Base-by-base conservation (phyloP, 2,888 invertebrate genomes). In the Gisinianus flammeolus region DNA sequence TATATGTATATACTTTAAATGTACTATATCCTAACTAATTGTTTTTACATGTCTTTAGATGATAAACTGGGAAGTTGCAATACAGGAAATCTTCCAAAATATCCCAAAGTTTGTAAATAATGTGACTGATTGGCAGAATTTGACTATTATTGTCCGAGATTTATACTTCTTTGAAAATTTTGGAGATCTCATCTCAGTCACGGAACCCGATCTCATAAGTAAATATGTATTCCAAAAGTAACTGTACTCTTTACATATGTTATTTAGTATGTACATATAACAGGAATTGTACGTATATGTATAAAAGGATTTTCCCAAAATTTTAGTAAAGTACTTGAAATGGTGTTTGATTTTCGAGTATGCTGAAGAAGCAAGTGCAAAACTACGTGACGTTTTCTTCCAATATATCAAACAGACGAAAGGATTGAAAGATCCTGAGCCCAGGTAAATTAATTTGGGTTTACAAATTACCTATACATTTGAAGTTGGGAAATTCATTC, bases 141-240 rank as follows among this genome's bases (percentile, higher is more conserved):
- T 69, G 5, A 69, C 54, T 2, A 90, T 94, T 10, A 93, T 94
- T 0, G 89, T 94, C 66, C 93, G 92, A 85, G 93, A 94, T 22
- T 87, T 92, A 31, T 90, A 90, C 72, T 94, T 93, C 85, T 91
- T 93, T 81, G 89, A 91, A 86, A 90, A 90, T 85, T 87, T 94
- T 80, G 91, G 93, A 0, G 87, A 89, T 79, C 88, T 94, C 79
- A 87, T 94, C 73, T 86, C 88, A 0, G 87, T 87, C 12, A 91
- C 91, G 2, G 87, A 90, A 19, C 88, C 89, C 0, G 86, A 89
- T n/a, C 87, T 90, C 10, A 85, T 92, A 83, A 91, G 92, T 91
- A 86, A 85, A n/a, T 24, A 16, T 28, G 5, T 66, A 24, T n/a
- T n/a, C n/a, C n/a, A n/a, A n/a, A n/a, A n/a, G n/a, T n/a, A n/a